A percentile compares a stretch with the other conserved stretches of the same genome.
These are phyloP conservation scores for Eulimnadia texana DNA, from an alignment of 1,140 invertebrate species.

Conservation along the genomic window DNA sequence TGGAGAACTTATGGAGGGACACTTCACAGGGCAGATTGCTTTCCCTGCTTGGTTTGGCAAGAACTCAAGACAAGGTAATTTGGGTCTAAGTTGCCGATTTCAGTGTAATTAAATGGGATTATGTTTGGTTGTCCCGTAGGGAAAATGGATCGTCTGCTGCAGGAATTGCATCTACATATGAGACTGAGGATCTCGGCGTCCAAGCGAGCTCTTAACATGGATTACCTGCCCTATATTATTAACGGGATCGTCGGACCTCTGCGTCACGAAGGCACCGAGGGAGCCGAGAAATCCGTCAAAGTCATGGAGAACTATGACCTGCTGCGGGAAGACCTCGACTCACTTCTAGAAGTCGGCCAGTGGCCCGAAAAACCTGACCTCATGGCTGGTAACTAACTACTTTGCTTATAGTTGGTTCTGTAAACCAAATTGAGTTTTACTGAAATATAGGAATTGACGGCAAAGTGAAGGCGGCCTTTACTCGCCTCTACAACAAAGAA, in stretches of 20 bases:
- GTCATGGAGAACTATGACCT: constrained; percentile 67
- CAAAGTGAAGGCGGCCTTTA: constrained; percentile 81
- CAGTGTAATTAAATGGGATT: background rate
- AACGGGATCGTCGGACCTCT: constrained; percentile 59
- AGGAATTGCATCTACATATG: constrained; percentile 68
- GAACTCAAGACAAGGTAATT: constrained; percentile 47
- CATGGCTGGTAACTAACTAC: constrained; percentile 48
- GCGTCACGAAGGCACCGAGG: constrained; percentile 46
- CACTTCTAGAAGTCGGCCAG: constrained; percentile 61
- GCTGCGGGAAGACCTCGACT: constrained; percentile 78
- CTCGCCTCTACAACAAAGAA: constrained; percentile 78
- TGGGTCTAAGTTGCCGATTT: background rate
- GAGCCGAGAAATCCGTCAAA: constrained; percentile 53
- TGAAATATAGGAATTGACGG: background rate
- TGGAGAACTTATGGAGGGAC: constrained; percentile 65
- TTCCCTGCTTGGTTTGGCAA: constrained; percentile 95
- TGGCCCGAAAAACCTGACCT: constrained; percentile 68
- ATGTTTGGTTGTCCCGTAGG: constrained; percentile 27
- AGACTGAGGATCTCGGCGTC: constrained; percentile 62
- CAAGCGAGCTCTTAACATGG: constrained; percentile 58
- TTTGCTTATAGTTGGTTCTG: background rate
- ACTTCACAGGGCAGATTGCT: constrained; percentile 56
- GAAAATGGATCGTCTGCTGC: constrained; percentile 66
- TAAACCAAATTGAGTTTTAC: background rate
- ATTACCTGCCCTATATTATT: constrained; percentile 61